Conservation (phyloP, 2,113 vertebrate genomes). For the Emydura subglobosa region DNA sequence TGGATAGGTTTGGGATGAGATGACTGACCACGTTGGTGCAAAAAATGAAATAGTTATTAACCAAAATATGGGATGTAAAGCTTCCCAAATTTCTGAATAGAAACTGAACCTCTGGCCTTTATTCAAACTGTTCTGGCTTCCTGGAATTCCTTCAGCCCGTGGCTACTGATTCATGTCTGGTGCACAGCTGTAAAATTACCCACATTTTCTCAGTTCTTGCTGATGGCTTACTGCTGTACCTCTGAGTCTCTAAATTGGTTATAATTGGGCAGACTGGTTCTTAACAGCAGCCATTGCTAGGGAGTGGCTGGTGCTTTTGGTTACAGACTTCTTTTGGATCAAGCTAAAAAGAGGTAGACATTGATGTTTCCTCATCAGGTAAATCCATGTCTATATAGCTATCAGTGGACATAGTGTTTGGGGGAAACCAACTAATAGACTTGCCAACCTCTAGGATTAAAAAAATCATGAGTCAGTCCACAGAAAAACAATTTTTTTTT, state of each 20-base stretch:
- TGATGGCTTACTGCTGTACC: neutral
- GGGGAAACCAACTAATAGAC: neutral
- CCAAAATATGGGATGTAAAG: neutral
- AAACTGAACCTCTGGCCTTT: neutral
- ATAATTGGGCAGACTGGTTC: fast-evolving
- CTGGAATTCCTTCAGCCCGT: neutral
- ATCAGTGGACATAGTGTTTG: neutral
- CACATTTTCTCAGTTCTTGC: neutral
- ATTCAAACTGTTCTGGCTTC: neutral
- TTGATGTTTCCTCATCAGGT: neutral
- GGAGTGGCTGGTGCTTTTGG: neutral
- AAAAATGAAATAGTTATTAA: neutral
- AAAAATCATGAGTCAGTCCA: neutral
- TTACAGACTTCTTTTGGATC: neutral
- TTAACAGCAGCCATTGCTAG: neutral
- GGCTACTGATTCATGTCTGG: neutral
- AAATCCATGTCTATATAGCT: fast-evolving
- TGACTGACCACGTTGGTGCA: neutral
- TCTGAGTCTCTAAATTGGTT: neutral
- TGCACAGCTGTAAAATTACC: neutral
- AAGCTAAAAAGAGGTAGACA: neutral
- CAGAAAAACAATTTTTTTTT: neutral
- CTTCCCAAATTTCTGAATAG: neutral
- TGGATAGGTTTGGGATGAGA: neutral
- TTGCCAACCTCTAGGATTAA: neutral